phyloP scores from a whole-genome alignment of 1,140 invertebrate species.

The Pissodes strobi region DNA sequence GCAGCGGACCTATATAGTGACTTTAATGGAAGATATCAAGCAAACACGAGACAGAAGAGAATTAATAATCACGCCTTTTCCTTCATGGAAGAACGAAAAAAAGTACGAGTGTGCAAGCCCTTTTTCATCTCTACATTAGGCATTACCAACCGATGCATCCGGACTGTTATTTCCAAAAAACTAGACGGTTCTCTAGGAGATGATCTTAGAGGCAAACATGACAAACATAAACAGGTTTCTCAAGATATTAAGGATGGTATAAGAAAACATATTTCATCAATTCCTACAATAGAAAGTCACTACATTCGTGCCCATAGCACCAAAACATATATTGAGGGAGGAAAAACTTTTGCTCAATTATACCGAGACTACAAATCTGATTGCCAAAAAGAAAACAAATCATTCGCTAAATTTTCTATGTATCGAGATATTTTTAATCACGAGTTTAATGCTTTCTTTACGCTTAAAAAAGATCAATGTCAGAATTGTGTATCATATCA shows the following conservation, averaged over 20 bases:
- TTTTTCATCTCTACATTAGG: background rate
- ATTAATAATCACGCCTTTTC: too few species aligned
- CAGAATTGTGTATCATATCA: too few species aligned
- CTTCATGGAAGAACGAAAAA: too few species aligned
- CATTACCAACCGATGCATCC: slow-evolving; percentile 1
- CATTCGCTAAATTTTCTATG: too few species aligned
- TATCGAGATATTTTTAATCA: too few species aligned
- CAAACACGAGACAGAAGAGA: too few species aligned
- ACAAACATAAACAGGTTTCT: background rate
- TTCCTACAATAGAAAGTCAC: background rate
- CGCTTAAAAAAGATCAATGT: too few species aligned
- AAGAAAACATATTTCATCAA: background rate
- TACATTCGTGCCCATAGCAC: background rate
- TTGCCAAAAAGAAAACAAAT: too few species aligned
- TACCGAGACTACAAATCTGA: slow-evolving; percentile 22
- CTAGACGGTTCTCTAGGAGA: background rate
- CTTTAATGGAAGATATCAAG: too few species aligned
- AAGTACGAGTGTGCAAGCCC: background rate
- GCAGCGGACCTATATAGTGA: too few species aligned
- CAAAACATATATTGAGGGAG: slow-evolving; percentile 38
- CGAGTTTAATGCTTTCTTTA: too few species aligned
- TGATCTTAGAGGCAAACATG: slow-evolving; percentile 2
- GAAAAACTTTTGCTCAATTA: too few species aligned
- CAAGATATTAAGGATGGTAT: background rate
- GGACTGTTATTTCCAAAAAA: background rate